Conservation (phyloP, 2,888 invertebrate genomes). For the Metallyticus violacea region DNA sequence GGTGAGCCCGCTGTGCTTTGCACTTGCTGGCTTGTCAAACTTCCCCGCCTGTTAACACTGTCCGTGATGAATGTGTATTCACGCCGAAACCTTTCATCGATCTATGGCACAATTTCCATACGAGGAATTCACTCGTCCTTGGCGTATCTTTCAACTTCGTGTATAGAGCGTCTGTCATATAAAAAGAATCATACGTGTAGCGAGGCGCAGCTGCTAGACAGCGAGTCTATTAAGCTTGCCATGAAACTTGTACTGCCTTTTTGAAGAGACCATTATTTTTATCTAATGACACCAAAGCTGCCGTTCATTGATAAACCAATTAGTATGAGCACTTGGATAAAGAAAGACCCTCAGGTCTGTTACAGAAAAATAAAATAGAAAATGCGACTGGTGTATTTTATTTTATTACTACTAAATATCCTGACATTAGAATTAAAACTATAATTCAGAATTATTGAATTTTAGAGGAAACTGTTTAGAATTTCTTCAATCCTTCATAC, state of each 20-base stretch:
- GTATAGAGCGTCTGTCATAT: neutral
- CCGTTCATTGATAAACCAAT: neutral
- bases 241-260: neutral
- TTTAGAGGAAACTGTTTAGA: no score
- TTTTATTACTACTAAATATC: no score
- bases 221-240: neutral
- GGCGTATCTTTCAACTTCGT: neutral
- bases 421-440: no score
- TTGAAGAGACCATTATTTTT: neutral
- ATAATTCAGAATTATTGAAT: no score
- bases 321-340: no score
- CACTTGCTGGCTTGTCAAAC: neutral
- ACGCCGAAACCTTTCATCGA: neutral
- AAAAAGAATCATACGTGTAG: neutral
- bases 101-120: neutral
- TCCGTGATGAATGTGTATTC: neutral
- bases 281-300: neutral
- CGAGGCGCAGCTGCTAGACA: neutral
- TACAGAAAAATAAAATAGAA: neutral
- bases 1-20: neutral
- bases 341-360: slow-evolving; percentile 20
- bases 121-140: neutral
- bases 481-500: no score
- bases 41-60: neutral
- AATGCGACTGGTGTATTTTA: no score